phyloP scores from a whole-genome alignment of 2,797 vertebrate genomes.

The Fundulus diaphanus region DNA sequence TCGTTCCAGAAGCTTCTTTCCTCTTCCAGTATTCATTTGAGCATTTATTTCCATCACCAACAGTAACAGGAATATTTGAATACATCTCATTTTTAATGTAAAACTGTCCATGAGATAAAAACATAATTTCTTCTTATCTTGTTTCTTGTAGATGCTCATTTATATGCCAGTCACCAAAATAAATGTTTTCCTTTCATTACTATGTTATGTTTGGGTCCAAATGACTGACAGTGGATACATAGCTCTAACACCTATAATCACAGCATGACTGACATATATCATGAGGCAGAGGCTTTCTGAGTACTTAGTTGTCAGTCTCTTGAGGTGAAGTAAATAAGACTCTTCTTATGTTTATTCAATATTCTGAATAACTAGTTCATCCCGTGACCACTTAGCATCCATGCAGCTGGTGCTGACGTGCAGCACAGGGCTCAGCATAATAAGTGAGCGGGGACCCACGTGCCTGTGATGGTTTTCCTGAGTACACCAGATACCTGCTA shows the following conservation, averaged over 20 bases:
- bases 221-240: conserved; percentile 27
- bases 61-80: not conserved
- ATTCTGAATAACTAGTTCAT: conserved; percentile 22
- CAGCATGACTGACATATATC: conserved; percentile 19
- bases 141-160: conserved; percentile 10
- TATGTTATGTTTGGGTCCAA: conserved; percentile 6
- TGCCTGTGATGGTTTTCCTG: conserved; percentile 9
- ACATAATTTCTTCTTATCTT: not conserved
- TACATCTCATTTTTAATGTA: not conserved
- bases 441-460: conserved; percentile 17
- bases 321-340: not conserved
- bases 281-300: conserved; percentile 10
- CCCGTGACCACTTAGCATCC: conserved; percentile 45
- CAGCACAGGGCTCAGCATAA: conserved; percentile 22
- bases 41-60: not conserved
- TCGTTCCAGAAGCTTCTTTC: not conserved
- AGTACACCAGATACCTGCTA: conserved; percentile 29
- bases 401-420: conserved; percentile 15
- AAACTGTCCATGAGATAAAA: not conserved
- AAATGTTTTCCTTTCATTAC: not conserved
- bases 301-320: conserved; percentile 6
- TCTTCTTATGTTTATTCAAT: conserved; percentile 22
- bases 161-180: conserved; percentile 8
- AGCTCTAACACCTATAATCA: conserved; percentile 9
- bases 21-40: not conserved